Conservation (phyloP, 2,113 vertebrate species). For the Callithrix jacchus region DNA sequence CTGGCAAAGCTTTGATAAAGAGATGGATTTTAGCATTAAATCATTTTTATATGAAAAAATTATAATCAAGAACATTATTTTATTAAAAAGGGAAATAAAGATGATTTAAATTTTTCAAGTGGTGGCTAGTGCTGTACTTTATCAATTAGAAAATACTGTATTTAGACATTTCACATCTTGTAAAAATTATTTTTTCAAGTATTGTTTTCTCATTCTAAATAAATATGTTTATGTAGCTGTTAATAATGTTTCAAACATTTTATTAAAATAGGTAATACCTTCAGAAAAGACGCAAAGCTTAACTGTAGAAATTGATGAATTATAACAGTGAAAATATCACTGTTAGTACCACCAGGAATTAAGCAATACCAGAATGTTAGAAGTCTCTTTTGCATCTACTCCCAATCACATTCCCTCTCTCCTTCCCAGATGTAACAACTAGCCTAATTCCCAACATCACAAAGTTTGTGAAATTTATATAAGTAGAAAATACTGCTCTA, state of each 20-base stretch:
- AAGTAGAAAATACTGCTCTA: background rate
- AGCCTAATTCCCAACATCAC: background rate
- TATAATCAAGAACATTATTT: background rate
- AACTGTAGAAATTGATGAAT: background rate
- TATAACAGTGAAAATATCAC: background rate
- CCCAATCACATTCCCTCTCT: background rate
- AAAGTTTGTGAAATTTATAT: background rate
- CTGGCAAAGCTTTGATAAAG: background rate
- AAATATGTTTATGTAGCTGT: background rate
- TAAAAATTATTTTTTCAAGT: background rate
- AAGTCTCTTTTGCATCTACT: background rate
- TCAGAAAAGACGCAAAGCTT: background rate
- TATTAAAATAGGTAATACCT: background rate
- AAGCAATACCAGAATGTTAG: background rate
- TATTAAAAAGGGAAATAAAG: background rate
- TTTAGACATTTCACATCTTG: background rate
- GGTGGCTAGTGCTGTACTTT: background rate
- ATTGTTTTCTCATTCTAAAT: background rate
- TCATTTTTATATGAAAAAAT: constrained; percentile 1
- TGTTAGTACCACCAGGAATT: background rate
- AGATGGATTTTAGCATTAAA: background rate
- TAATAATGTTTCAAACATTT: background rate
- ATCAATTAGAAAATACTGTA: background rate
- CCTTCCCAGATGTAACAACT: background rate
- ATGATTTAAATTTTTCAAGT: background rate